These are phyloP conservation scores for Bradypodion pumilum DNA, from an alignment of 2,797 vertebrate species.

Conservation along the genomic window DNA sequence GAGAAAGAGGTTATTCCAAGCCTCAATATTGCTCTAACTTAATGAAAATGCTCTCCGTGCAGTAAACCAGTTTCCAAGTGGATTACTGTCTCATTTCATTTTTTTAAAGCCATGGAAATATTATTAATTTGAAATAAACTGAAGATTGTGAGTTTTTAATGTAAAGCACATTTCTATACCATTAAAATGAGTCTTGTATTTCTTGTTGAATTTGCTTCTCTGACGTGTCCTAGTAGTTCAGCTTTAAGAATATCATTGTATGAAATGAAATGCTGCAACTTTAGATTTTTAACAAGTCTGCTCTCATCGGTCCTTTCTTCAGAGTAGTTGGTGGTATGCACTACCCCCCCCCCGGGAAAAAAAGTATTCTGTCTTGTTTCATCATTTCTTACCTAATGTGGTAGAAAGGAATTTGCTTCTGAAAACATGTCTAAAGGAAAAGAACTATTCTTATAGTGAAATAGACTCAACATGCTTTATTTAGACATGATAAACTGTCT, in stretches of 20 bases:
- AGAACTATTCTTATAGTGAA: too few relatives aligned
- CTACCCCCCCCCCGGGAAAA: too few relatives aligned
- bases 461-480: too few relatives aligned
- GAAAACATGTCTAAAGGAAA: too few relatives aligned
- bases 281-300: too few relatives aligned
- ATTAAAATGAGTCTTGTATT: neutral
- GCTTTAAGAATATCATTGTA: neutral
- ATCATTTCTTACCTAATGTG: too few relatives aligned
- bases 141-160: constrained; percentile 4
- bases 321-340: too few relatives aligned
- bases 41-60: constrained; percentile 54
- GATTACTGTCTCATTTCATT: constrained; percentile 38
- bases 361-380: too few relatives aligned
- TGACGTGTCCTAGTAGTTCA: neutral
- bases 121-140: constrained; percentile 28
- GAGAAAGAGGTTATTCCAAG: constrained; percentile 33
- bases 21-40: constrained; percentile 42
- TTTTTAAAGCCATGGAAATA: constrained; percentile 38
- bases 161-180: constrained; percentile 3
- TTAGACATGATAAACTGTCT: too few relatives aligned
- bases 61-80: constrained; percentile 8
- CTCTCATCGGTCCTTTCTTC: too few relatives aligned
- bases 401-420: too few relatives aligned
- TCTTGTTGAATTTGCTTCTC: neutral
- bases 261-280: too few relatives aligned